phyloP scores from a whole-genome alignment of 2,797 vertebrate genomes.

The Pangasius djambal region DNA sequence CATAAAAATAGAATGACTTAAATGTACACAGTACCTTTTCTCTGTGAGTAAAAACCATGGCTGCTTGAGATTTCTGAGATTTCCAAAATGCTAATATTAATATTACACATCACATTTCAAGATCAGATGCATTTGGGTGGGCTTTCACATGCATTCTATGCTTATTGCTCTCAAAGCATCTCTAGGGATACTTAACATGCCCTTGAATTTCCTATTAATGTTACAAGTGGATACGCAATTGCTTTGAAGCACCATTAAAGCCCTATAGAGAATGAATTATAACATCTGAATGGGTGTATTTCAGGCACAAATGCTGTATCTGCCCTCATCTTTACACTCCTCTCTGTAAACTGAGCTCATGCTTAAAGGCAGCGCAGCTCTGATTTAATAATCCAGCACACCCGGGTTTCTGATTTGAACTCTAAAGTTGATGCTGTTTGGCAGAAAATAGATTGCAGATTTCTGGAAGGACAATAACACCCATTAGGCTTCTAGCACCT shows the following conservation, averaged over 20 bases:
- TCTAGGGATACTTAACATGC: slow-evolving; percentile 31
- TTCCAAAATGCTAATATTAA: background rate
- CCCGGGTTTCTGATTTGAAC: slow-evolving; percentile 9
- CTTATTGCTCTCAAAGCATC: slow-evolving; percentile 26
- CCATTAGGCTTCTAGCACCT: slow-evolving; percentile 30
- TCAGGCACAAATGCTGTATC: slow-evolving; percentile 35
- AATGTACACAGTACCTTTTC: background rate
- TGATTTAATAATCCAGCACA: slow-evolving; percentile 38
- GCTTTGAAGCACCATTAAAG: slow-evolving; percentile 48
- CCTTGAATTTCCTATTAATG: slow-evolving; percentile 40
- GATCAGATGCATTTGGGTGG: slow-evolving; percentile 14
- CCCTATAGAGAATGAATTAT: slow-evolving; percentile 54
- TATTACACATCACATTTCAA: background rate
- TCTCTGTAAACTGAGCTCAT: background rate
- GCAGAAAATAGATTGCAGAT: slow-evolving; percentile 43
- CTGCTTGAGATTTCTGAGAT: background rate
- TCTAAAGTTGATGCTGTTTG: slow-evolving; percentile 26
- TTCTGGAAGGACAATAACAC: slow-evolving; percentile 36
- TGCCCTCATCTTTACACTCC: slow-evolving; percentile 26
- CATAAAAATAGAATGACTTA: background rate
- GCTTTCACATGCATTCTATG: slow-evolving; percentile 6
- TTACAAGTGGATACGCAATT: slow-evolving; percentile 37
- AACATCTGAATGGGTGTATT: slow-evolving; percentile 15
- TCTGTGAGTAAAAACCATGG: background rate
- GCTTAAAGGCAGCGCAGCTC: slow-evolving; percentile 13